phyloP scores from a whole-genome alignment of 2,888 invertebrate species.

The Eupelmus urozonus region DNA sequence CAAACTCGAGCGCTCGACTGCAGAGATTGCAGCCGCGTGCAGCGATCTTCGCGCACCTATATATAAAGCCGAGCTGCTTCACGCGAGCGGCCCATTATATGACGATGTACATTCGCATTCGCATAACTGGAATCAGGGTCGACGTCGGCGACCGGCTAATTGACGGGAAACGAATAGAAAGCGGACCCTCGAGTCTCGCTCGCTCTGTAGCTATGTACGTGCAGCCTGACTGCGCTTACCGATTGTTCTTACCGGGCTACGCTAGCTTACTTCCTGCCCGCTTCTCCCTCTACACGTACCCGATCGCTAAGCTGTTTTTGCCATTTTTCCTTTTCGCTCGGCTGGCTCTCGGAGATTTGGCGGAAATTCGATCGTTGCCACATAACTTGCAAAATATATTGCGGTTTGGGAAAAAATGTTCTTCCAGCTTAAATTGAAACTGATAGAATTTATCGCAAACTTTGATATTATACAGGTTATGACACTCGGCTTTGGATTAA shows the following conservation, averaged over 20 bases:
- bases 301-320: too few relatives aligned
- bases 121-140: constrained; percentile 52
- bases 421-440: too few relatives aligned
- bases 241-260: too few relatives aligned
- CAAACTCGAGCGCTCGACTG: background rate
- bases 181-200: constrained; percentile 23
- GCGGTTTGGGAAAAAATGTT: too few relatives aligned
- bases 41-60: background rate
- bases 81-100: constrained; percentile 20
- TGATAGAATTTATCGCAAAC: too few relatives aligned
- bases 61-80: background rate
- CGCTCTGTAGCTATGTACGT: background rate
- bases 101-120: background rate
- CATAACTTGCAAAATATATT: too few relatives aligned
- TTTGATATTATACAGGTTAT: too few relatives aligned
- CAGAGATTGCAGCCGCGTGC: background rate
- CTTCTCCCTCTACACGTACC: too few relatives aligned
- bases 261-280: constrained; percentile 40
- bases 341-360: too few relatives aligned
- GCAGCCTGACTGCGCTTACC: background rate
- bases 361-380: too few relatives aligned
- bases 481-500: too few relatives aligned
- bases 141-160: constrained; percentile 50
- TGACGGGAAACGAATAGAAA: constrained; percentile 61
- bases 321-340: too few relatives aligned